Evolutionary conservation across 2,797 vertebrate species (phyloP).

Genomic region (Oreochromis mossambicus): DNA sequence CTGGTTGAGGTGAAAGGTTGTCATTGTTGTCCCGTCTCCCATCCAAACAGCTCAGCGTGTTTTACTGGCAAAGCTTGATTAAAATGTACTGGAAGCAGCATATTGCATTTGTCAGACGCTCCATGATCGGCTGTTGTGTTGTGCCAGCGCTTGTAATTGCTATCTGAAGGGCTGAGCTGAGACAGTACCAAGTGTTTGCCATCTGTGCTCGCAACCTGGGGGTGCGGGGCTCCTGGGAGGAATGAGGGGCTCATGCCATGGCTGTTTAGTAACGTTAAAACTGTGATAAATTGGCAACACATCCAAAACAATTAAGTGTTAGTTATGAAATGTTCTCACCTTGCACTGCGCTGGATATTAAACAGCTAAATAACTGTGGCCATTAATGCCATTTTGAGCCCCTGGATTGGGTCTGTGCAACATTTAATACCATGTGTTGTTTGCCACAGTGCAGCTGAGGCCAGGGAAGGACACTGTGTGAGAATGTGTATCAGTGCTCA

Average conservation of each 20-base stretch:
- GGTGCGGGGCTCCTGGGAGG: neutral
- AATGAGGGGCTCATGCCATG: neutral
- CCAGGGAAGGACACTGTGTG: slow-evolving; percentile 56
- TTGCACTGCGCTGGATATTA: neutral
- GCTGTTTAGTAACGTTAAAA: slow-evolving; percentile 37
- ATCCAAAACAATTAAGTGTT: neutral
- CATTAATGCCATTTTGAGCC: neutral
- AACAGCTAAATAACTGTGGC: neutral
- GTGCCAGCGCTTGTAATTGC: slow-evolving; percentile 14
- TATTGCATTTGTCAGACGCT: neutral
- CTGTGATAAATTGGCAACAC: neutral
- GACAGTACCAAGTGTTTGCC: slow-evolving; percentile 47
- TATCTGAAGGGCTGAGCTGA: slow-evolving; percentile 14
- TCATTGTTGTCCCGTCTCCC: neutral
- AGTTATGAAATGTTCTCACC: neutral
- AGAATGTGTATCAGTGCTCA: slow-evolving; percentile 73
- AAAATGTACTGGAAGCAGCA: neutral
- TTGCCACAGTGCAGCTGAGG: slow-evolving; percentile 38
- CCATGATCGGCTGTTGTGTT: neutral
- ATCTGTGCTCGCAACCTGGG: slow-evolving; percentile 45
- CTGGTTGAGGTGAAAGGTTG: neutral
- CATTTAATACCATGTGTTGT: slow-evolving; percentile 23
- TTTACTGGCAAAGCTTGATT: neutral
- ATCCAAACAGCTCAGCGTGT: neutral
- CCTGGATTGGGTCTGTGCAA: neutral